Conservation (phyloP, 2,113 vertebrate genomes). For the Callaeas wilsoni region DNA sequence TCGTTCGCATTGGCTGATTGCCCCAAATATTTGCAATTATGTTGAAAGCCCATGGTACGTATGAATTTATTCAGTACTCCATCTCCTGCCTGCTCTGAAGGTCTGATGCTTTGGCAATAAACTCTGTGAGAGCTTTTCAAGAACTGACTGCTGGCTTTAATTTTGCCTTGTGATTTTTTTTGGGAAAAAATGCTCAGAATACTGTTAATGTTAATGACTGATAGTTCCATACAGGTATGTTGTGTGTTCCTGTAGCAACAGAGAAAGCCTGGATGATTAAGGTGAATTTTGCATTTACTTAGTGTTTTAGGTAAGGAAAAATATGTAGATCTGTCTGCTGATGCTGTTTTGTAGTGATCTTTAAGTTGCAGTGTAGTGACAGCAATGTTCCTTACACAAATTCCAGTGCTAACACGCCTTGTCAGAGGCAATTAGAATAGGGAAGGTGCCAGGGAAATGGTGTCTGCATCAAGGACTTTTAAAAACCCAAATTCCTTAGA, state of each 20-base stretch:
- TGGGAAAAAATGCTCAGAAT: background rate
- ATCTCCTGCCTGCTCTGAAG: background rate
- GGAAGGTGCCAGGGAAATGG: background rate
- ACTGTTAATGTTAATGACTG: background rate
- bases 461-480: background rate
- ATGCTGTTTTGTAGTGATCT: background rate
- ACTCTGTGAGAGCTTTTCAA: background rate
- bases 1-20: background rate
- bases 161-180: background rate
- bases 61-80: background rate
- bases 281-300: background rate
- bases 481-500: background rate
- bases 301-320: background rate
- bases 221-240: background rate
- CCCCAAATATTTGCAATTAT: background rate
- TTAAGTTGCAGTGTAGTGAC: background rate
- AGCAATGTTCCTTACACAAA: background rate
- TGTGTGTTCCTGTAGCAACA: background rate
- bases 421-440: slow-evolving; percentile 17
- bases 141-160: background rate
- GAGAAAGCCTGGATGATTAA: background rate
- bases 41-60: background rate
- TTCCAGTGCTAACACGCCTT: slow-evolving; percentile 1
- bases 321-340: background rate
- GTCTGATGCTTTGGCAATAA: background rate